Evolutionary conservation across 2,797 vertebrate species (phyloP), one percentile per base, ranked within the genome.

Genomic region (Sebastes diploproa): DNA sequence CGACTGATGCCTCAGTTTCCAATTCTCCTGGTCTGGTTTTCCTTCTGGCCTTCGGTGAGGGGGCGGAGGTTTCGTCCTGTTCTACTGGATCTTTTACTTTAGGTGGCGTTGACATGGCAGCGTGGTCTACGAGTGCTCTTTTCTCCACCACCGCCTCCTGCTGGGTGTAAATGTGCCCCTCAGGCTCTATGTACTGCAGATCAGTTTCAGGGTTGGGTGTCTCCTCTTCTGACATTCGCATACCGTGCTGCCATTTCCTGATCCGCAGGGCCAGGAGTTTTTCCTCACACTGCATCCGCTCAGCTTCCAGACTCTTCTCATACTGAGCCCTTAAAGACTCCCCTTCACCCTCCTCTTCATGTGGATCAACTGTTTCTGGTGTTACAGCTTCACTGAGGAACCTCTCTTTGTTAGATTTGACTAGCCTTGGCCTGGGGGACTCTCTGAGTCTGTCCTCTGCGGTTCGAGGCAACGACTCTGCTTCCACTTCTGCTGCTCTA

Each of bases 221-320:
- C 34, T 90, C 91, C 14, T 91, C 88, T 34, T 94, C 88, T 82
- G 93, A 85, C 81, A 89, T 81, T 4, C 52, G 80, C 66, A 93
- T 81, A n/a, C 91, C 94, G 59, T 95, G 85, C 82, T 96, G 94
- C 92, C 94, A 93, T 88, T 94, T 95, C 54, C 71, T 92, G 81
- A 94, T 89, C 2, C 76, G 82, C 75, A 95, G 77, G n/a, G 92
- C 88, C 30, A 87, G 52, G 1, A 94, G 93, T 78, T 95, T 95
- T 59, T 95, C 93, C 61, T 95, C 93, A 85, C 89, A 92, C 75
- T 94, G 91, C 34, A 91, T 86, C 6, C 84, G 55, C 16, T 95
- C 93, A 56, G 83, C 88, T 20, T 96, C 92, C 30, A 94, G 76
- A 62, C 86, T 94, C 89, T 90, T 92, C 78, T 93, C 93, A 73